Evolutionary conservation across 2,888 invertebrate species (phyloP), one percentile per base, ranked within the genome.

Genomic region (Melitaea athalia): DNA sequence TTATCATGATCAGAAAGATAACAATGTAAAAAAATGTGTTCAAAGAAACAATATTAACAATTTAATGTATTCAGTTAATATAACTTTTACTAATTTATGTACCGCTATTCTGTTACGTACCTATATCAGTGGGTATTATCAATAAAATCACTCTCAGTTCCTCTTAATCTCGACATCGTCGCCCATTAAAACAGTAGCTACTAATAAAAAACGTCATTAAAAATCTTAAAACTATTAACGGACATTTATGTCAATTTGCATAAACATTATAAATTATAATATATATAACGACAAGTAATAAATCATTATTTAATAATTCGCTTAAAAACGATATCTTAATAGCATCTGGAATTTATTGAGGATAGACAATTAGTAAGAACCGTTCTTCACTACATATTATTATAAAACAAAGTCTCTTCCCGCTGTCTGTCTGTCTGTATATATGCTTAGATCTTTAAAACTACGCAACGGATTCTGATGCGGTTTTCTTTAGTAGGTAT

Each of bases 351-450:
- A 47, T 60, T 47, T 47, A 42, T 45, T 15, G 57, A 47, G 47
- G 15, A 47, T 45, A 43, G 33, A 49, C 47, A 57, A 64, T 55
- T 64, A 53, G 64, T 57, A 47, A 15, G 57, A 47, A 57, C 43
- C 43, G 55, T 45, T n/a, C n/a, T n/a, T n/a, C n/a, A n/a, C n/a
- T n/a, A n/a, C n/a, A n/a, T n/a, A n/a, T n/a, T n/a, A n/a, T n/a
- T n/a, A n/a, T n/a, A n/a, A n/a, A n/a, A n/a, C n/a, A n/a, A n/a
- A n/a, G n/a, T n/a, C n/a, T n/a, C n/a, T n/a, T n/a, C n/a, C n/a
- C n/a, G n/a, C n/a, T n/a, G n/a, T n/a, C n/a, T n/a, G n/a, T n/a
- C n/a, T n/a, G n/a, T n/a, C n/a, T n/a, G n/a, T n/a, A n/a, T n/a
- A n/a, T n/a, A n/a, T n/a, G n/a, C n/a, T n/a, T n/a, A n/a, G n/a